Evolutionary conservation across 2,113 vertebrate species (phyloP).

Genomic region (Nanorana parkeri): DNA sequence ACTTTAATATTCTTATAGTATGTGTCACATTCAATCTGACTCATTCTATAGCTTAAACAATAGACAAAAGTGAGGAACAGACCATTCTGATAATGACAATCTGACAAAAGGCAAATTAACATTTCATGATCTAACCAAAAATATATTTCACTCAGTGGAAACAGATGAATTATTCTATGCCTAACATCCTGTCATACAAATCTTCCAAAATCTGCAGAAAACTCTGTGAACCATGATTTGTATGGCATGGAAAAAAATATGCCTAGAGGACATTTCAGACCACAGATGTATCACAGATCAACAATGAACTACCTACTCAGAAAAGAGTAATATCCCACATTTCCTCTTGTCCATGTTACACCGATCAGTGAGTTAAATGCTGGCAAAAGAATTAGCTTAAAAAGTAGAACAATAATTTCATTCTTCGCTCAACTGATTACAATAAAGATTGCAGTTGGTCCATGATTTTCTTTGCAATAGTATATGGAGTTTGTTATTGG

Average conservation of each 20-base stretch:
- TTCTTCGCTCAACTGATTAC: constrained; percentile 27
- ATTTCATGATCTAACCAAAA: constrained; percentile 40
- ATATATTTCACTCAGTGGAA: constrained; percentile 32
- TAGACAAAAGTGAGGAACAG: constrained; percentile 4
- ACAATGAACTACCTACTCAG: constrained; percentile 36
- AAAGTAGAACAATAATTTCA: constrained; percentile 20
- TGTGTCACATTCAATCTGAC: constrained; percentile 38
- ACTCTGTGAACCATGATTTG: constrained; percentile 48
- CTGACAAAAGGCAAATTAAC: constrained; percentile 28
- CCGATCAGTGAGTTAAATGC: neutral
- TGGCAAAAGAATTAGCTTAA: constrained; percentile 5
- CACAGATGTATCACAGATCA: constrained; percentile 11
- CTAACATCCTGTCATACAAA: constrained; percentile 51
- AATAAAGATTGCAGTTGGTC: constrained; percentile 14
- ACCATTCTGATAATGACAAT: constrained; percentile 40
- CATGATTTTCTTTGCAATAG: constrained; percentile 27
- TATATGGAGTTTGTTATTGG: too few species aligned
- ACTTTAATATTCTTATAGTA: constrained; percentile 28
- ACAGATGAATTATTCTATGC: constrained; percentile 40
- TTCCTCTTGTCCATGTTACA: constrained; percentile 40
- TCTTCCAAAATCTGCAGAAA: neutral
- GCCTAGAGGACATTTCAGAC: constrained; percentile 48
- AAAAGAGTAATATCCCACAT: constrained; percentile 29
- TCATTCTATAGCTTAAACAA: constrained; percentile 24
- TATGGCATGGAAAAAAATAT: constrained; percentile 27